Evolutionary conservation across 92 coral and sea anemone species (phyloP), one percentile per base, ranked within the genome.

Genomic region (Bergia puertoricense): DNA sequence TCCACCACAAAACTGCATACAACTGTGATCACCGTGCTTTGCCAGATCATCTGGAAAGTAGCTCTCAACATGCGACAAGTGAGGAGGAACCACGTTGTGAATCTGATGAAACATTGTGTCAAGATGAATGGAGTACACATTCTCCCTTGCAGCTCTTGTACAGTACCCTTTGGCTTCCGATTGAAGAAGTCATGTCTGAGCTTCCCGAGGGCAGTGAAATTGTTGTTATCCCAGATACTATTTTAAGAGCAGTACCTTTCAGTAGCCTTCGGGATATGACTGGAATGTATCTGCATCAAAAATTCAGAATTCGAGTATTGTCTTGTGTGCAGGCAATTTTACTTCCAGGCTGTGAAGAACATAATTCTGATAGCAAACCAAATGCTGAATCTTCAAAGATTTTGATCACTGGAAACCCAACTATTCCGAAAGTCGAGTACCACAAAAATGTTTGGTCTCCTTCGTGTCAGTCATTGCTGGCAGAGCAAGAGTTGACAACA

Each of bases 1-100:
- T 95, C 39, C 93, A 71, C 89, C 74, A 76, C 56, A 30, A 86
- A 50, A 77, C 45, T 22, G 91, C 85, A 66, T 90, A 92, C 89
- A 92, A 92, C 48, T 92, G 90, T 69, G 98, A 95, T 74, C 98
- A 93, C 73, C 92, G 96, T 40, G 94, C 95, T 39, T 42, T 95
- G 56, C 98, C 98, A 22, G 46, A 79, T 43, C 30, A 42, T n/a
- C 88, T 15, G 5, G 84, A 77, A 20, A 45, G 38, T 30, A 74
- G 75, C 14, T 59, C 30, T 45, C 71, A 20, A 30, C 46, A 44
- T 18, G 23, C 90, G 38, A 41, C 81, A 72, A 30, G 76, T 59
- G 51, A 77, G 79, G 77, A 16, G 57, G 77, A 74, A 48, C 73
- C 36, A 39, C 71, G 14, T 13, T 62, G 15, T 65, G 18, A 56